These are phyloP conservation scores for Monomorium pharaonis DNA, from an alignment of 1,140 invertebrate species.

Conservation along the genomic window DNA sequence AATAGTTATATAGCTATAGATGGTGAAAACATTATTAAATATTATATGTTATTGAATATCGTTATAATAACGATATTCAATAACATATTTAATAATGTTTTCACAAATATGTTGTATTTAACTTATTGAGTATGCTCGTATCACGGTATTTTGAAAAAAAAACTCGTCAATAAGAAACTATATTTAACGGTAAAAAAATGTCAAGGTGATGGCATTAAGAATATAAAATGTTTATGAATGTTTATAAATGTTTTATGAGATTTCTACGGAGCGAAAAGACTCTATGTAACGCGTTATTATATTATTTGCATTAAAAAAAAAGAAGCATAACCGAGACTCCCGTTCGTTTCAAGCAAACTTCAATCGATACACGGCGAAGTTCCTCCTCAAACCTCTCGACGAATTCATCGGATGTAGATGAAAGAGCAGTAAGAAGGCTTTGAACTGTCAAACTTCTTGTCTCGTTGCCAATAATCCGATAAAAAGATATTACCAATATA, in stretches of 20 bases:
- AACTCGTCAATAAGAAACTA: slow-evolving; percentile 3
- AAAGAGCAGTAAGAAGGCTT: slow-evolving; percentile 12
- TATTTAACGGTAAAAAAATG: slow-evolving; percentile 2
- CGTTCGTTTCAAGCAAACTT: slow-evolving; percentile 46
- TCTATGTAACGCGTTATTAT: background rate
- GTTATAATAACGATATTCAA: too few relatives aligned
- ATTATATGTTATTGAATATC: too few relatives aligned
- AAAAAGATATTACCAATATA: background rate
- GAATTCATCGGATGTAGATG: background rate
- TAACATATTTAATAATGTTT: too few relatives aligned
- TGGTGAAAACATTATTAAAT: too few relatives aligned
- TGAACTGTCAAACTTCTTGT: background rate
- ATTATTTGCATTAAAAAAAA: slow-evolving; percentile 53
- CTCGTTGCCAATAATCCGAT: slow-evolving; percentile 10
- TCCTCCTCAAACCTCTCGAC: slow-evolving; percentile 17
- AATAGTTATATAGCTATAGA: too few relatives aligned
- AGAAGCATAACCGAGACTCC: background rate
- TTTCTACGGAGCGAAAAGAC: background rate
- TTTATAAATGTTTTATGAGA: slow-evolving; percentile 31
- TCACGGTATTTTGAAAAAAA: background rate
- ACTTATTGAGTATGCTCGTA: background rate
- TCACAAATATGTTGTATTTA: too few relatives aligned
- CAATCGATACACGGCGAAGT: slow-evolving; percentile 42
- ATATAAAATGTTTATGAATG: slow-evolving; percentile 26
- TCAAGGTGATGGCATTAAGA: slow-evolving; percentile 16